phyloP scores from a whole-genome alignment of 2,113 vertebrate genomes.

The Pica pica region DNA sequence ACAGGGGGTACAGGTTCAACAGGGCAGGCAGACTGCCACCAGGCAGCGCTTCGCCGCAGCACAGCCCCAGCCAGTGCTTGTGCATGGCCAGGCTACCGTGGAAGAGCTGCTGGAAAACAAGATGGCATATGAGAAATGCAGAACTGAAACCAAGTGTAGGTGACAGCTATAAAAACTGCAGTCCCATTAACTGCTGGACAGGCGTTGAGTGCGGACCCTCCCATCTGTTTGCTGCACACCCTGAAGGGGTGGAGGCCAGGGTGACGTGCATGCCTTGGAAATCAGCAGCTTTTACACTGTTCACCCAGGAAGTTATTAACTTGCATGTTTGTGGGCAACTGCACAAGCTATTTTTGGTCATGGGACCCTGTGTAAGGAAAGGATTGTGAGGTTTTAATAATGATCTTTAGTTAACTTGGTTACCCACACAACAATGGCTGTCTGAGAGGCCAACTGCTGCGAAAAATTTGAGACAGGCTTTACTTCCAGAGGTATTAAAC shows the following conservation, averaged over 20 bases:
- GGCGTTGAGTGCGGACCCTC: background rate
- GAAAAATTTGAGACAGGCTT: slow-evolving; percentile 34
- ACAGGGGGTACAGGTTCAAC: background rate
- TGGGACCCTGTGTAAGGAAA: slow-evolving; percentile 59
- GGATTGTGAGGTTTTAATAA: slow-evolving; percentile 66
- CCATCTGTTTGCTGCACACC: background rate
- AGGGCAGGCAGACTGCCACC: fast-evolving
- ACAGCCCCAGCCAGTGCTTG: fast-evolving
- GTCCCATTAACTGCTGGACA: background rate
- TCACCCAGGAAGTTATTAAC: slow-evolving; percentile 69
- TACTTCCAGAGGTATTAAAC: slow-evolving; percentile 63
- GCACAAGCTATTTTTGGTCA: slow-evolving; percentile 63
- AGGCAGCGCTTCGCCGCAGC: background rate
- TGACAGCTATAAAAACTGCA: background rate
- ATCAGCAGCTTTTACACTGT: slow-evolving; percentile 11
- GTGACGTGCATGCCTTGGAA: background rate
- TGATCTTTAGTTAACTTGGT: slow-evolving; percentile 51
- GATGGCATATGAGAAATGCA: slow-evolving; percentile 15
- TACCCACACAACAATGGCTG: slow-evolving; percentile 58
- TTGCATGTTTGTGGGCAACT: slow-evolving; percentile 64
- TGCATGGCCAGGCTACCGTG: background rate
- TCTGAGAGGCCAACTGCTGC: slow-evolving; percentile 52
- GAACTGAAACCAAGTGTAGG: background rate
- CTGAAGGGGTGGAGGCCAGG: background rate
- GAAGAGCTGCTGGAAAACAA: background rate